Percentiles rank a stretch among this genome's conserved stretches.
phyloP scores from a whole-genome alignment of 2,113 vertebrate species.

The Coracopsis vasa region DNA sequence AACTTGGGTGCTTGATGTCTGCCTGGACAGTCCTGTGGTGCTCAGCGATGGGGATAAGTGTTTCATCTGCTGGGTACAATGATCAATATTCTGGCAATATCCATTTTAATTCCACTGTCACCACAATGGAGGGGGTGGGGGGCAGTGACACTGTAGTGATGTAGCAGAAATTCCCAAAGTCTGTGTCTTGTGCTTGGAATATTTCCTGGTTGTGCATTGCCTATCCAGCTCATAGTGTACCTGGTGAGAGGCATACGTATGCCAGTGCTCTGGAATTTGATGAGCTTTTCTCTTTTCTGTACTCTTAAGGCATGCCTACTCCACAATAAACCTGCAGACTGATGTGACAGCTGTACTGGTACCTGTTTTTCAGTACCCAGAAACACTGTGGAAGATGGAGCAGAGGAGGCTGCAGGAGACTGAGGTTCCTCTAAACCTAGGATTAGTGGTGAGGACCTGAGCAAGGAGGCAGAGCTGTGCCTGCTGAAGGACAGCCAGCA shows the following conservation, averaged over 20 bases:
- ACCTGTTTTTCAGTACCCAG: constrained; percentile 55
- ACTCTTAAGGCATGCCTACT: constrained; percentile 54
- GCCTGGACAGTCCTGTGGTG: fast-evolving
- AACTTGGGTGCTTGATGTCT: neutral
- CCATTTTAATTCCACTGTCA: fast-evolving
- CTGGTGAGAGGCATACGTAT: neutral
- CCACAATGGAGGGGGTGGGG: neutral
- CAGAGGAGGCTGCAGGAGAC: neutral
- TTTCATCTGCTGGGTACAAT: fast-evolving
- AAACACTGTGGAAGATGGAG: neutral
- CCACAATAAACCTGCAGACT: constrained; percentile 71
- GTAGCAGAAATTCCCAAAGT: neutral
- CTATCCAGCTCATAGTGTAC: neutral
- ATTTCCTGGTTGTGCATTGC: neutral
- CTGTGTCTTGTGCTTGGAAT: neutral
- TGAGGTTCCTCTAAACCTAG: neutral
- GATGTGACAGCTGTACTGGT: constrained; percentile 39
- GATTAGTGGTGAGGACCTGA: neutral
- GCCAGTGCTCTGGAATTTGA: constrained; percentile 28
- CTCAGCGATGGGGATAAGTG: neutral
- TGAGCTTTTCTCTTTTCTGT: constrained; percentile 66
- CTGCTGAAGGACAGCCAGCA: fast-evolving
- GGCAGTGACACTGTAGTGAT: neutral
- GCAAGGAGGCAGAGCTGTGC: neutral
- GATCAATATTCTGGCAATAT: neutral